Percentiles rank a stretch among this genome's conserved stretches.
Evolutionary conservation across 2,113 vertebrate species (phyloP).

Genomic region (Actenoides hombroni): DNA sequence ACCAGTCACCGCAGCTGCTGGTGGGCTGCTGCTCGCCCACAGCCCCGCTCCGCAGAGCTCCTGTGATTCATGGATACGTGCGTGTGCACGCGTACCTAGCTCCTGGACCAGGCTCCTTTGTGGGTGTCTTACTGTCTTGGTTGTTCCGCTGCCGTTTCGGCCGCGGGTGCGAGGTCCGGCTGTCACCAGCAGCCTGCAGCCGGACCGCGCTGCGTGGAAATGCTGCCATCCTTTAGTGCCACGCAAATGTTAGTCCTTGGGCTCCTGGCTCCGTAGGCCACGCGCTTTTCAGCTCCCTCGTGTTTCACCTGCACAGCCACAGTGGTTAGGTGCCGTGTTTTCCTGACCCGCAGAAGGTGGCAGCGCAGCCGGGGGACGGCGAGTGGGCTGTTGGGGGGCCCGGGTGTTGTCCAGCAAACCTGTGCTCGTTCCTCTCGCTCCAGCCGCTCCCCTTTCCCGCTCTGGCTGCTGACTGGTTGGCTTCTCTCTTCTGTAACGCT

Average conservation of each 20-base stretch:
- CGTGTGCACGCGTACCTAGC: rapidly evolving
- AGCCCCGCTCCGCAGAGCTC: background rate
- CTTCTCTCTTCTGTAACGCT: background rate
- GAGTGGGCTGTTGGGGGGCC: background rate
- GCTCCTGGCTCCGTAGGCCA: rapidly evolving
- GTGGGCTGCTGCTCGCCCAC: background rate
- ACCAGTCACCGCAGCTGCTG: background rate
- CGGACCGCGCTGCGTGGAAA: rapidly evolving
- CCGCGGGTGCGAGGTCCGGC: rapidly evolving
- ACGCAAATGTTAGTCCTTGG: rapidly evolving
- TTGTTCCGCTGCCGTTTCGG: rapidly evolving
- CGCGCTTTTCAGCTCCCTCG: rapidly evolving
- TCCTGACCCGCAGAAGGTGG: rapidly evolving
- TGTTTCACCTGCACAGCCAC: background rate
- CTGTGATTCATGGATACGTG: rapidly evolving
- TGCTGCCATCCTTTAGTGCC: background rate
- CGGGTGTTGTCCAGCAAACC: no score
- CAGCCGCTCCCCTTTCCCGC: background rate
- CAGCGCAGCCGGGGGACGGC: rapidly evolving
- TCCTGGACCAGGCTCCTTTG: background rate
- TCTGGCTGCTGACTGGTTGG: background rate
- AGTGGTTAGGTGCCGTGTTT: rapidly evolving
- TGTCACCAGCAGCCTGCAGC: rapidly evolving
- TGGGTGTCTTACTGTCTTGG: no score
- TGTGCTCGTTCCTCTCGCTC: background rate